Percentiles rank a stretch among this genome's conserved stretches.
Evolutionary conservation across 64 coral and sea anemone species (phyloP).

Genomic region (Montipora sp.): DNA sequence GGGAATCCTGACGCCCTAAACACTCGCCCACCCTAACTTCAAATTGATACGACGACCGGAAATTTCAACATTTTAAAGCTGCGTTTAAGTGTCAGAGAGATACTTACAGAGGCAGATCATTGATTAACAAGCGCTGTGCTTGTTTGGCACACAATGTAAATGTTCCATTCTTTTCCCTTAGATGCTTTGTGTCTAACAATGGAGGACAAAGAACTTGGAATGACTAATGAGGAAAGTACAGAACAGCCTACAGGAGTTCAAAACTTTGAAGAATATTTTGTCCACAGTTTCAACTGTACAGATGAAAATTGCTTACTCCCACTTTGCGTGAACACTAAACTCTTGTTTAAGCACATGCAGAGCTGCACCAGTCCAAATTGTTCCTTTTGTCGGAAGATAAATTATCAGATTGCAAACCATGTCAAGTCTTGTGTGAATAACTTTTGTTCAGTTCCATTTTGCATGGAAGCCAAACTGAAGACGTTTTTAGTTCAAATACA

Average conservation of each 20-base stretch:
- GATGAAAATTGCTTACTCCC: neutral
- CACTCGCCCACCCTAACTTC: no score
- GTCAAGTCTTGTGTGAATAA: neutral
- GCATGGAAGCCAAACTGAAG: conserved; percentile 13
- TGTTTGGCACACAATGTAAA: no score
- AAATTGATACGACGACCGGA: no score
- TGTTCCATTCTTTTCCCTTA: neutral
- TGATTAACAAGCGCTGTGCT: no score
- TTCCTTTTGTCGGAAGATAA: neutral
- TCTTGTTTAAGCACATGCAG: conserved; percentile 11
- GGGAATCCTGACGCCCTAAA: no score
- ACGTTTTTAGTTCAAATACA: neutral
- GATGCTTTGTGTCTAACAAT: neutral
- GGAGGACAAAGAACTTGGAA: neutral
- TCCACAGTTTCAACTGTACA: conserved; percentile 1
- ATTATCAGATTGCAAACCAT: neutral
- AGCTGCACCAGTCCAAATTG: neutral
- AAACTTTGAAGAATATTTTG: neutral
- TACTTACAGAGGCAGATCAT: no score
- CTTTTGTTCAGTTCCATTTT: conserved; percentile 17
- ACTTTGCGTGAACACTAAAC: conserved; percentile 19
- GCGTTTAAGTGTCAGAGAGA: no score
- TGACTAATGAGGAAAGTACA: neutral
- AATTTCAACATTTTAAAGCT: no score
- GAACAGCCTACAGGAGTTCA: neutral